Conservation (phyloP, 2,797 vertebrate genomes). For the Semotilus atromaculatus region DNA sequence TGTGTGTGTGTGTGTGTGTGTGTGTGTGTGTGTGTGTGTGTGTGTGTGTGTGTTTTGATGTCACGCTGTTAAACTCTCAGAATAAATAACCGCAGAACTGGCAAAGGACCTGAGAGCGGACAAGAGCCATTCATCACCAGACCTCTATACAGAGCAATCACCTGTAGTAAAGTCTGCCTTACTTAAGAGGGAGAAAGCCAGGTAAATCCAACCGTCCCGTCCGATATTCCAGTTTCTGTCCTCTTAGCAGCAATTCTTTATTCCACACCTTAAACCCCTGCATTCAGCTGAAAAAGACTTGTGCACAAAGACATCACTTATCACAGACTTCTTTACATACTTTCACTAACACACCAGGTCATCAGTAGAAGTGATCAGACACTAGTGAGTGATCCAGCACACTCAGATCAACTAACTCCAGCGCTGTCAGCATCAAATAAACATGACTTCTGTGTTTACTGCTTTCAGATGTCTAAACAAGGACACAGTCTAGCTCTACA, state of each 20-base stretch:
- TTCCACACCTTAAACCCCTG: background rate
- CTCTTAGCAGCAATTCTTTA: background rate
- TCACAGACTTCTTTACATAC: slow-evolving; percentile 1
- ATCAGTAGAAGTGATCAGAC: slow-evolving; percentile 43
- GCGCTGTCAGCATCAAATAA: slow-evolving; percentile 56
- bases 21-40: background rate
- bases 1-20: background rate
- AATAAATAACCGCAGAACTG: slow-evolving; percentile 47
- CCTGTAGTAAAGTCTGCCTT: background rate
- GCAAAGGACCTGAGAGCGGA: background rate
- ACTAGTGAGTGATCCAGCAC: slow-evolving; percentile 19
- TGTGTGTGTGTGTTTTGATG: slow-evolving; percentile 23
- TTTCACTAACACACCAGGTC: slow-evolving; percentile 32
- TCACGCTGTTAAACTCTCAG: slow-evolving; percentile 18
- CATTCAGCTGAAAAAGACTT: background rate
- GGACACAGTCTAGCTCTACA: slow-evolving; percentile 38
- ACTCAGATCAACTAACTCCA: slow-evolving; percentile 32
- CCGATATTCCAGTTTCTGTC: background rate
- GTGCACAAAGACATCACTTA: background rate
- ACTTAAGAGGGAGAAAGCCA: slow-evolving; percentile 10
- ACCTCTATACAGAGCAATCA: slow-evolving; percentile 21
- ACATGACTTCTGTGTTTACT: slow-evolving; percentile 54
- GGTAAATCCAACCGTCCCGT: background rate
- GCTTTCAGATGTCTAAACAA: slow-evolving; percentile 35
- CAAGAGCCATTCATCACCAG: slow-evolving; percentile 40